These are phyloP conservation scores for Marcusenius ussheri DNA, from an alignment of 2,113 vertebrate species.

Conservation along the genomic window DNA sequence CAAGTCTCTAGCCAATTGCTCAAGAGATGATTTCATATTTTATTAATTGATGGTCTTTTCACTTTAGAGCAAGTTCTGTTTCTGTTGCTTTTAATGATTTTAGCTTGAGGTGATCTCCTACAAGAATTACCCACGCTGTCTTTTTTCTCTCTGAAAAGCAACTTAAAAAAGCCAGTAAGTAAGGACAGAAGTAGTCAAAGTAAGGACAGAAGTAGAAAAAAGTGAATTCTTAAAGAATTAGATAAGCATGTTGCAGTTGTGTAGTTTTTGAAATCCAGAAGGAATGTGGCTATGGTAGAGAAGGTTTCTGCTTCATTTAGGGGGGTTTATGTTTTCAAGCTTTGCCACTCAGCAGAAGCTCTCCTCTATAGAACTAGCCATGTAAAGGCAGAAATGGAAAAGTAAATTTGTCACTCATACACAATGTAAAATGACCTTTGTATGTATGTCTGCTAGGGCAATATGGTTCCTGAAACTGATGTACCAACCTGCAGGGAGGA, in stretches of 20 bases:
- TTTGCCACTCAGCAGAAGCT: not conserved
- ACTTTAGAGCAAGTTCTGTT: not conserved
- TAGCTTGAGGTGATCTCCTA: not conserved
- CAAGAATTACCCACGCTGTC: not conserved
- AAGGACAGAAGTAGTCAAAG: not conserved
- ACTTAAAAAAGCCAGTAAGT: not conserved
- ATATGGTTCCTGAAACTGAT: not conserved
- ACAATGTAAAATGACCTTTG: not conserved
- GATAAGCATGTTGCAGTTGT: not conserved
- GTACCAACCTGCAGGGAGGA: not conserved
- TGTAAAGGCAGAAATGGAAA: not conserved
- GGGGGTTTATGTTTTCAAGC: not conserved
- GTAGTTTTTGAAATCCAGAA: not conserved
- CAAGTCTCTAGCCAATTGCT: not conserved
- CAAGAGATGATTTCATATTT: not conserved
- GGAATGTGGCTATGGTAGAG: not conserved
- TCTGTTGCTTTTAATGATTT: not conserved
- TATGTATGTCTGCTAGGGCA: not conserved
- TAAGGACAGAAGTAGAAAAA: not conserved
- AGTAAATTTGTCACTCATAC: not conserved
- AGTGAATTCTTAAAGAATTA: not conserved
- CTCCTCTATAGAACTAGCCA: not conserved
- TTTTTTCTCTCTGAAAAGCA: not conserved
- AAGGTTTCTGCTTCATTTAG: not conserved
- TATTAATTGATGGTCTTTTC: not conserved